A percentile compares a stretch with the other conserved stretches of the same genome.
These are phyloP conservation scores for Anguilla pacifica DNA, from an alignment of 2,797 vertebrate genomes.

Conservation along the genomic window DNA sequence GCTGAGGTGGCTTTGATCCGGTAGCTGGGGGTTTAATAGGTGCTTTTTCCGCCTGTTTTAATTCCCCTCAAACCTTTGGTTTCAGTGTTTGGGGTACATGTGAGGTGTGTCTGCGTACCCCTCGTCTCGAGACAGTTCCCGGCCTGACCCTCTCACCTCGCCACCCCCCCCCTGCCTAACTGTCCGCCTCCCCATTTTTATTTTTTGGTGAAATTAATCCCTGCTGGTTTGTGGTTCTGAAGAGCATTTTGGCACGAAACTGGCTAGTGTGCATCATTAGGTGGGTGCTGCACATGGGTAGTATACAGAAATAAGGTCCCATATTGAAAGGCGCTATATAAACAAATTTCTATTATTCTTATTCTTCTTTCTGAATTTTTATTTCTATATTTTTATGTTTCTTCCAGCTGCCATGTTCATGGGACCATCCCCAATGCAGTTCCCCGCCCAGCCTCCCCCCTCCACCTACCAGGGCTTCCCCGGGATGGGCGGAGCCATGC, in stretches of 20 bases:
- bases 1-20: not conserved
- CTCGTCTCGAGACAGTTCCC: not conserved
- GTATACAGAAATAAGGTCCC: not conserved
- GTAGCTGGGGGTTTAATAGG: not conserved
- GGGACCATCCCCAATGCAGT: slow-evolving; percentile 86
- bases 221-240: not conserved
- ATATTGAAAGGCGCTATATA: not conserved
- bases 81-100: no score
- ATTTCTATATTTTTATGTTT: slow-evolving; percentile 25
- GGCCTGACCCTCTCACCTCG: not conserved
- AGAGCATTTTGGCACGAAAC: not conserved
- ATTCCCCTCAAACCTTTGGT: not conserved
- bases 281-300: not conserved
- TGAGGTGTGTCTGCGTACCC: not conserved
- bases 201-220: no score
- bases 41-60: not conserved
- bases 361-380: slow-evolving; percentile 9
- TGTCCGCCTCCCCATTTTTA: not conserved
- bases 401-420: slow-evolving; percentile 83
- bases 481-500: slow-evolving; percentile 82
- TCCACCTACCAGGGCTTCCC: slow-evolving; percentile 86
- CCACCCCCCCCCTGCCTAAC: not conserved
- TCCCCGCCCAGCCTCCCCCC: slow-evolving; percentile 82
- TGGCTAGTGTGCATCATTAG: not conserved
- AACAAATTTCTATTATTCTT: not conserved